Evolutionary conservation across 2,113 vertebrate species (phyloP).

Genomic region (Brachyhypopomus occidentalis): DNA sequence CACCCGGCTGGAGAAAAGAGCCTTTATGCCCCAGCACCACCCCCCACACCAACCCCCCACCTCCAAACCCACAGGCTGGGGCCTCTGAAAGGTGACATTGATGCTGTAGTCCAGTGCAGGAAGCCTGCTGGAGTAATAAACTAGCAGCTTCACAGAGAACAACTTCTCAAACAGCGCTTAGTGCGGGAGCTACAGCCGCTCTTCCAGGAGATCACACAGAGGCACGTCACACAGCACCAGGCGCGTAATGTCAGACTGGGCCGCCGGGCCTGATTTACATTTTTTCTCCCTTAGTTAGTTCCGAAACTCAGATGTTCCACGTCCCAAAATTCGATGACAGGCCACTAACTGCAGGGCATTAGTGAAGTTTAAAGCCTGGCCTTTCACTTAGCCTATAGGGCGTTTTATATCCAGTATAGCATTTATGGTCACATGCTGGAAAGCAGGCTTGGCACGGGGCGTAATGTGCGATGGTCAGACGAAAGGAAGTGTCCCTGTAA

Average conservation of each 20-base stretch:
- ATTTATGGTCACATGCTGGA: slow-evolving; percentile 49
- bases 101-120: slow-evolving; percentile 60
- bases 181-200: slow-evolving; percentile 27
- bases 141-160: slow-evolving; percentile 54
- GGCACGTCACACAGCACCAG: slow-evolving; percentile 2
- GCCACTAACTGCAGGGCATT: slow-evolving; percentile 23
- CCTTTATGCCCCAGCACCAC: slow-evolving; percentile 66
- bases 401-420: slow-evolving; percentile 26
- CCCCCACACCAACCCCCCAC: neutral
- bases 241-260: slow-evolving; percentile 32
- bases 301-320: neutral
- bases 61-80: slow-evolving; percentile 8
- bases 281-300: neutral
- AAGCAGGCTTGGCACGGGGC: slow-evolving; percentile 23
- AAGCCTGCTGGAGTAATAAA: slow-evolving; percentile 58
- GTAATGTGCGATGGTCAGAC: slow-evolving; percentile 54
- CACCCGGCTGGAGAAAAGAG: slow-evolving; percentile 65
- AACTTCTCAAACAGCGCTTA: slow-evolving; percentile 48
- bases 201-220: neutral
- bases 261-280: slow-evolving; percentile 17
- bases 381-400: neutral
- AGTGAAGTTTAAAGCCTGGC: slow-evolving; percentile 17
- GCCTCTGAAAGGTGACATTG: slow-evolving; percentile 75
- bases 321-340: slow-evolving; percentile 20
- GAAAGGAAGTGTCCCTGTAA: slow-evolving; percentile 61